phyloP scores from a whole-genome alignment of 2,888 invertebrate species.

The Amphipoea oculea region DNA sequence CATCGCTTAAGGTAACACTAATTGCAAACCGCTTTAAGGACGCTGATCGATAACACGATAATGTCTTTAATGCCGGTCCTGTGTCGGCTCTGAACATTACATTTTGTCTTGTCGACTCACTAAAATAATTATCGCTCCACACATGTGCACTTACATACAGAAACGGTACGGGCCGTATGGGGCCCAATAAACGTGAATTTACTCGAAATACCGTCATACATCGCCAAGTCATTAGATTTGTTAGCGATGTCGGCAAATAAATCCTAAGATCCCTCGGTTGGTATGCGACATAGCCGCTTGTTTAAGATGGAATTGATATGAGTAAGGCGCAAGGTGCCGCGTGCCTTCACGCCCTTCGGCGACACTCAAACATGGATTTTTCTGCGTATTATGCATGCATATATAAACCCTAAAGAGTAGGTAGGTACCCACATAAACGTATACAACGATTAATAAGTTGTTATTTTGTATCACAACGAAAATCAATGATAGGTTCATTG shows the following conservation, averaged over 20 bases:
- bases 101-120: conserved; percentile 76
- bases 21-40: conserved; percentile 86
- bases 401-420: conserved; percentile 31
- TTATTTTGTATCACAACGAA: conserved; percentile 23
- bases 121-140: conserved; percentile 68
- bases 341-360: conserved; percentile 82
- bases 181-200: conserved; percentile 55
- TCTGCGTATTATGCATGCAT: conserved; percentile 55
- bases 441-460: not conserved
- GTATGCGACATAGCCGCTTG: conserved; percentile 81
- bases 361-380: conserved; percentile 62
- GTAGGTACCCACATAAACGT: conserved; percentile 1
- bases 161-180: conserved; percentile 53
- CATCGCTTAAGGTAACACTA: conserved; percentile 78
- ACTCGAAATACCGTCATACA: conserved; percentile 59
- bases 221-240: conserved; percentile 66
- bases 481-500: no score
- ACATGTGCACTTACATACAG: conserved; percentile 63
- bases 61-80: conserved; percentile 84
- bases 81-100: conserved; percentile 78
- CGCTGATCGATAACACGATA: conserved; percentile 87
- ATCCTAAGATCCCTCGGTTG: conserved; percentile 70
- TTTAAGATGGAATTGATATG: conserved; percentile 84
- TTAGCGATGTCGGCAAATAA: conserved; percentile 68
- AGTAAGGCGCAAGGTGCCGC: conserved; percentile 78